Percentiles rank a stretch among this genome's conserved stretches.
These are phyloP conservation scores for Circaetus cinerascens DNA, from an alignment of 2,113 vertebrate genomes.

Conservation along the genomic window DNA sequence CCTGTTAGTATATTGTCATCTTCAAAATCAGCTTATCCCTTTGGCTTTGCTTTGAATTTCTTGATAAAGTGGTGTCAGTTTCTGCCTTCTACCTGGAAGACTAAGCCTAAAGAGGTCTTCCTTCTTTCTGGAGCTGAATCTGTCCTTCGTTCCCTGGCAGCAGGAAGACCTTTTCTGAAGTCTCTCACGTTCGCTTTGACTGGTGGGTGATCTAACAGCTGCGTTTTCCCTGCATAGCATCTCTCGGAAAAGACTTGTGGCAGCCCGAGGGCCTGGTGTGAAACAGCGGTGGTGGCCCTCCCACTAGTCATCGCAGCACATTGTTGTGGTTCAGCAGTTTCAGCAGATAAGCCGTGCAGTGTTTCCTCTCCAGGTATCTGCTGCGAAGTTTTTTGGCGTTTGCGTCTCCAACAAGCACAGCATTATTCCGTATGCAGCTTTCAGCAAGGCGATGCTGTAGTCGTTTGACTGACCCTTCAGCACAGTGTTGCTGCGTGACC, in stretches of 20 bases:
- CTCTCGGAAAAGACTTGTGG: not conserved
- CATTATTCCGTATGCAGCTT: not conserved
- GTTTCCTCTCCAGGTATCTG: not conserved
- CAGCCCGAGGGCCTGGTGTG: not conserved
- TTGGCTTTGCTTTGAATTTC: not conserved
- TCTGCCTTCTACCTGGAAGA: not conserved
- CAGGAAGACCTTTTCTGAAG: not conserved
- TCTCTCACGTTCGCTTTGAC: not conserved
- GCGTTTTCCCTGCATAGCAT: not conserved
- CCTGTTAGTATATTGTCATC: not conserved
- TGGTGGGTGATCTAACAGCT: not conserved
- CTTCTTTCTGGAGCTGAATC: not conserved
- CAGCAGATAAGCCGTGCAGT: not conserved
- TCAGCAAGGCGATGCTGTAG: not conserved
- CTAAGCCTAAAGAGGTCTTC: not conserved
- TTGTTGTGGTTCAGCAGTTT: not conserved
- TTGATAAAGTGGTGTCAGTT: not conserved
- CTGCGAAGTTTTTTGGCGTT: not conserved
- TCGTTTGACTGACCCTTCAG: not conserved
- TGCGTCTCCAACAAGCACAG: not conserved
- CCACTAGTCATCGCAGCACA: not conserved
- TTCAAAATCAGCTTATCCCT: not conserved
- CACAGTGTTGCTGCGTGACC: not conserved
- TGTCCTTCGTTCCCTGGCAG: not conserved
- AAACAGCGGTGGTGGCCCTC: not conserved